Evolutionary conservation across 1,140 invertebrate genomes (phyloP), one percentile per base, ranked within the genome.

Genomic region (Lepidurus apus): DNA sequence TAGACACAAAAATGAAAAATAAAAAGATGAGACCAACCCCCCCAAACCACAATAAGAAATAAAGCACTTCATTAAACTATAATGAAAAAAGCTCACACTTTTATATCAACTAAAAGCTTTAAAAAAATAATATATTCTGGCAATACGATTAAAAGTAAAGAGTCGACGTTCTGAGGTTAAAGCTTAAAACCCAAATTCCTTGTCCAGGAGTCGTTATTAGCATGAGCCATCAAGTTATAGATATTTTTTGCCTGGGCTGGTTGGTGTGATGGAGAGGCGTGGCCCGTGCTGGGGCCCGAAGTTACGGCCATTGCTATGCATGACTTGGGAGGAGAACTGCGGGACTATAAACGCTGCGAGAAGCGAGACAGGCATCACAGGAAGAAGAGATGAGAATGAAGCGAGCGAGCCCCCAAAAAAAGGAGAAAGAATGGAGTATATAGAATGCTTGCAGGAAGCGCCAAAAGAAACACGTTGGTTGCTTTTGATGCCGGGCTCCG

Each of bases 221-320:
- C 53, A 65, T 65, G 53, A 9, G 8, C 9, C 13, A 65, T 65
- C 9, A 65, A 65, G 53, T 65, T 17, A n/a, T 65, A 34, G 34
- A 34, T 34, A 7, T 21, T 65, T 17, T 65, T 17, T 0, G 6
- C 6, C 13, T 65, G 53, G 53, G 13, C 53, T 65, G 8, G 17
- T 65, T 13, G 53, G 53, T 65, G 53, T 65, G 53, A 65, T 65
- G 53, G 53, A 65, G 53, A 65, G 53, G 53, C 53, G 53, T 65
- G 53, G 53, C 53, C 53, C 53, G 13, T 17, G 53, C 53, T 13
- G 21, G 21, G 21, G 53, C 13, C 53, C n/a, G 17, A 65, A 65
- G 53, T 65, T 65, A 65, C 53, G 53, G 53, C 53, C 53, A 65
- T 65, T 65, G 53, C 53, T 65, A 65, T 65, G 53, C 53, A 65